Evolutionary conservation across 2,113 vertebrate species (phyloP), one percentile per base, ranked within the genome.

Genomic region (Chitala chitala): DNA sequence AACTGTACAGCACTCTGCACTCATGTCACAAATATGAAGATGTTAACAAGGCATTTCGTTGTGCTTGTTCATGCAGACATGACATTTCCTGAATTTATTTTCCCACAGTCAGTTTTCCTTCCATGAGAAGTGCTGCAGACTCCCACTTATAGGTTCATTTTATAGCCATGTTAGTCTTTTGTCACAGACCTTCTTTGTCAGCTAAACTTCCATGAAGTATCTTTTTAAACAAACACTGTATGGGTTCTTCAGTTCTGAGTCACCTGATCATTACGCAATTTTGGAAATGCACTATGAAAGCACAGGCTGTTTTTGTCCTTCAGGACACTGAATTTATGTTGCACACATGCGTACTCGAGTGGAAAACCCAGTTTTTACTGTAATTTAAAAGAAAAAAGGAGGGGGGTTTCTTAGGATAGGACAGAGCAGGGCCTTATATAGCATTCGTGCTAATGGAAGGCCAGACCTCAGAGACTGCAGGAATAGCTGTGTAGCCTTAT

Each of bases 201-300:
- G 22, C 74, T 69, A 59, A 69, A 53, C 74, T 24, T 56, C 65
- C 53, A 68, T 75, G 63, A 69, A 69, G 58, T 54, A 24, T 56
- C 51, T 44, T 58, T 58, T 15, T 75, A 20, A 69, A 53, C 59
- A 33, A 75, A 59, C 53, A 20, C 46, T 40, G n/a, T 48, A 31
- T 36, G 36, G 24, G 38, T 46, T 69, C 22, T 58, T 75, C 38
- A 58, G n/a, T 40, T 22, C 29, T 48, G 40, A 59, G 51, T 69
- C 40, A 46, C 65, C 55, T 69, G 40, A 55, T 68, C 53, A 12
- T 46, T 17, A 58, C 51, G 46, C 58, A 63, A 46, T 69, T 50
- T 50, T 42, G 29, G 71, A 63, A 56, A 61, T n/a, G 26, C 4
- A 36, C 46, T 31, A 59, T 58, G n/a, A 58, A 61, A 61, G n/a